Evolutionary conservation across 1,140 invertebrate species (phyloP).

Genomic region (Cydia amplana): DNA sequence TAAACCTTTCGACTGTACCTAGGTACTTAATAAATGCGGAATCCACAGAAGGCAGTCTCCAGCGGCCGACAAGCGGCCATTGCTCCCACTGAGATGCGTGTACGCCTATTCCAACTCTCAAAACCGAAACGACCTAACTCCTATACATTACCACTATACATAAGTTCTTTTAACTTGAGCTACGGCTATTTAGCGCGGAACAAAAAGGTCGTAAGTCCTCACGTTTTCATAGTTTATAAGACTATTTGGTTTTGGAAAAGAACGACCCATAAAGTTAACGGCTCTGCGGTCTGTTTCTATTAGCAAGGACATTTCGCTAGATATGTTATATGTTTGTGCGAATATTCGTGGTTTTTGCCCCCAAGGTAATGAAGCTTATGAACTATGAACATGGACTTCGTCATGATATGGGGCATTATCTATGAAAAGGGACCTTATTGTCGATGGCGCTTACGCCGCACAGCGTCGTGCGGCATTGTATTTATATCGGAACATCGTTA

Average conservation of each 20-base stretch:
- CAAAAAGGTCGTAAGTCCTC: background rate
- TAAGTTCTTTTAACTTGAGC: background rate
- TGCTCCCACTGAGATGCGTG: slow-evolving; percentile 15
- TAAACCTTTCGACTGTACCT: no score
- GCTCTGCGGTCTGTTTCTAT: slow-evolving; percentile 35
- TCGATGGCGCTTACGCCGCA: no score
- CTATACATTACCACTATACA: background rate
- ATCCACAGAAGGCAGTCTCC: background rate
- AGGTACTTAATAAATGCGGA: background rate
- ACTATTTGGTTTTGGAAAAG: background rate
- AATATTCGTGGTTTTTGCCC: slow-evolving; percentile 33
- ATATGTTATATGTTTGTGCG: slow-evolving; percentile 33
- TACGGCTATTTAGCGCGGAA: background rate
- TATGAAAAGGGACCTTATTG: no score
- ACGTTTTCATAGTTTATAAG: background rate
- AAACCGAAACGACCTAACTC: background rate
- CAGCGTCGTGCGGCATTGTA: no score
- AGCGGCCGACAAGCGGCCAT: slow-evolving; percentile 11
- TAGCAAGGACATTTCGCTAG: slow-evolving; percentile 40
- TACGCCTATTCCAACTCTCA: background rate
- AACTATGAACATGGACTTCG: background rate
- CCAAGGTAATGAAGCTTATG: background rate
- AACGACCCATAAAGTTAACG: slow-evolving; percentile 38
- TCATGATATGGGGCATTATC: no score
- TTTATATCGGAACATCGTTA: no score